Conservation (phyloP, 2,113 vertebrate genomes). For the Mesoclemmys tuberculata region DNA sequence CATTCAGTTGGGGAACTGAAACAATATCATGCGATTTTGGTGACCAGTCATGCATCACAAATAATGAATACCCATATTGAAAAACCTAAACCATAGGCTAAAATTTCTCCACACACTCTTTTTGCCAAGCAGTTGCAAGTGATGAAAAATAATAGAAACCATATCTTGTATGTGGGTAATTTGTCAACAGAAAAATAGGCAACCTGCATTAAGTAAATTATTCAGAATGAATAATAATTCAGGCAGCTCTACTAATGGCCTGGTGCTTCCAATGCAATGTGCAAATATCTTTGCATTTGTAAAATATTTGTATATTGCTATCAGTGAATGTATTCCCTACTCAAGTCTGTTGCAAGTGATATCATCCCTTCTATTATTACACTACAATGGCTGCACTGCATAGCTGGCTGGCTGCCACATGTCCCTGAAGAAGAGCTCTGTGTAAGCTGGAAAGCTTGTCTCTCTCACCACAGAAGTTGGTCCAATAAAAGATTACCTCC, state of each 20-base stretch:
- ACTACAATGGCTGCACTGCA: fast-evolving
- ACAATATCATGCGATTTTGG: fast-evolving
- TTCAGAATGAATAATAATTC: background rate
- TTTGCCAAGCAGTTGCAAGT: background rate
- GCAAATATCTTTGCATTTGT: background rate
- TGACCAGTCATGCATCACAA: background rate
- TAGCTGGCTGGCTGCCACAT: background rate
- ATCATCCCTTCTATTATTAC: background rate
- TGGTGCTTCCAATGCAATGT: background rate
- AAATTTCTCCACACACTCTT: fast-evolving
- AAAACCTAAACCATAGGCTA: background rate
- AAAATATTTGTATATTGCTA: background rate
- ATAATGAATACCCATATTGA: background rate
- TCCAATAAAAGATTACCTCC: background rate
- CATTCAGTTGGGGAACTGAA: background rate
- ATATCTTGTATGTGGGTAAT: background rate
- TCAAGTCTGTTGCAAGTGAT: background rate
- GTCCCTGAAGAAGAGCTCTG: background rate
- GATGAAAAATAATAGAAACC: background rate
- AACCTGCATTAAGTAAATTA: background rate
- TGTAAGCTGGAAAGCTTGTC: background rate
- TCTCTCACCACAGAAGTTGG: background rate
- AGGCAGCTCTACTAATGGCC: background rate
- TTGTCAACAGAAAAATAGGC: background rate
- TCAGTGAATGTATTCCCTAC: background rate